Evolutionary conservation across 2,113 vertebrate genomes (phyloP), one percentile per base, ranked within the genome.

Genomic region (Xiphorhynchus elegans): DNA sequence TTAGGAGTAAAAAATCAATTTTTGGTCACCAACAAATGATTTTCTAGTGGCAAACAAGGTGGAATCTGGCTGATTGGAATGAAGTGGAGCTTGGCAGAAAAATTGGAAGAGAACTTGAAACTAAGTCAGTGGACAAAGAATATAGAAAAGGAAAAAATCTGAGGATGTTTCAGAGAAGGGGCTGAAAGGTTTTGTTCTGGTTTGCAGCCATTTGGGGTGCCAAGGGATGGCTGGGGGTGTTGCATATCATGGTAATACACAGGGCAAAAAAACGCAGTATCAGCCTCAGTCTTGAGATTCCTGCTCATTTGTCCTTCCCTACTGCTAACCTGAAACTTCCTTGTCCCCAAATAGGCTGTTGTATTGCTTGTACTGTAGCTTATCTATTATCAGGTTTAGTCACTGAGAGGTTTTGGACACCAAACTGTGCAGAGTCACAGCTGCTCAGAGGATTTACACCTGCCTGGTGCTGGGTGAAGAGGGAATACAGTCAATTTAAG

Each of bases 391-490:
- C 35, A 81, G 77, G 55, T 95, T 89, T 91, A 91, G 93, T 42
- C 94, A 89, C 85, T 74, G 87, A 76, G 76, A 88, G 25, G 70
- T 42, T 73, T 66, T 56, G 74, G 46, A 90, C 82, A 95, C 75
- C 79, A 79, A 75, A 74, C 42, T 63, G 49, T 9, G 24, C 64
- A 88, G 73, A 87, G 84, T 46, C 62, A 88, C 96, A 97, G 88
- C 92, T 97, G 92, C 74, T 80, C 67, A 53, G 53, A 75, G 70
- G 39, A 75, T 77, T 90, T 70, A 49, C 85, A 97, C 62, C 89
- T 88, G 58, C 69, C 78, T 76, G 63, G n/a, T 63, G 87, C 95
- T 35, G 63, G n/a, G 25, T 7, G 49, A 96, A 80, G 80, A 79
- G 62, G 84, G 92, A 97, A 90, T 21, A 79, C 60, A 85, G 76